A percentile compares a stretch with the other conserved stretches of the same genome.
Conservation (phyloP, 2,113 vertebrate species). For the Hippocampus zosterae region DNA sequence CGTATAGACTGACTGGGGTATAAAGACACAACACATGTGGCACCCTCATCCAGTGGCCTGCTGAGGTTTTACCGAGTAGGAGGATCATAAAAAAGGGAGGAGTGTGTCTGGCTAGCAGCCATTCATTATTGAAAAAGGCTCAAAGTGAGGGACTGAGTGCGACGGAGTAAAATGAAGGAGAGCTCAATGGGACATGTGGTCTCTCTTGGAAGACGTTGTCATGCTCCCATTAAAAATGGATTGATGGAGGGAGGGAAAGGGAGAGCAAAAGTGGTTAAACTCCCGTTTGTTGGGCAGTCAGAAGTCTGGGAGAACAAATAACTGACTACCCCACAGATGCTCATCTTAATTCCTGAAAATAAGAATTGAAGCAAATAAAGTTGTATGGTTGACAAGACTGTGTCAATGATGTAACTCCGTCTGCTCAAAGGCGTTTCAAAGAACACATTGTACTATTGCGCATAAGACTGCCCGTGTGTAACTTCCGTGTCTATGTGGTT, state of each 20-base stretch:
- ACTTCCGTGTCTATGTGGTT: not conserved
- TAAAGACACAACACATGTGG: constrained; percentile 42
- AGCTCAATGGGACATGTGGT: constrained; percentile 42
- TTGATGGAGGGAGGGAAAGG: constrained; percentile 22
- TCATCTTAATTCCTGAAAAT: not conserved
- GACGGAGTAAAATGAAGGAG: constrained; percentile 22
- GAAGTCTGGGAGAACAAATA: constrained; percentile 26
- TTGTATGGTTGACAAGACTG: not conserved
- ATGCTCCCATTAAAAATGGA: constrained; percentile 65
- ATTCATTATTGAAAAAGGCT: constrained; percentile 59
- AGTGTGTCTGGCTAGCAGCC: constrained; percentile 42
- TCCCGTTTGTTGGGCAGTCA: constrained; percentile 4
- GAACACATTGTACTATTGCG: constrained; percentile 13
- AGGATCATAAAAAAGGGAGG: constrained; percentile 14
- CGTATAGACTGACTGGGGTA: constrained; percentile 31
- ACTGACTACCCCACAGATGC: not conserved
- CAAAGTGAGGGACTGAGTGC: constrained; percentile 22
- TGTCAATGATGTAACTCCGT: constrained; percentile 1
- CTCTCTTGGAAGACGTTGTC: constrained; percentile 43
- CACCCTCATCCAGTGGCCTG: constrained; percentile 29
- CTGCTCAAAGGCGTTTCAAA: not conserved
- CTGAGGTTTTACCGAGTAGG: constrained; percentile 17
- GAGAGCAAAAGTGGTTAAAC: constrained; percentile 21
- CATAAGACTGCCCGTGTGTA: not conserved
- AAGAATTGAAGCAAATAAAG: not conserved